These are phyloP conservation scores for Thamnophis sirtalis DNA, from an alignment of 2,113 vertebrate genomes.

Conservation along the genomic window DNA sequence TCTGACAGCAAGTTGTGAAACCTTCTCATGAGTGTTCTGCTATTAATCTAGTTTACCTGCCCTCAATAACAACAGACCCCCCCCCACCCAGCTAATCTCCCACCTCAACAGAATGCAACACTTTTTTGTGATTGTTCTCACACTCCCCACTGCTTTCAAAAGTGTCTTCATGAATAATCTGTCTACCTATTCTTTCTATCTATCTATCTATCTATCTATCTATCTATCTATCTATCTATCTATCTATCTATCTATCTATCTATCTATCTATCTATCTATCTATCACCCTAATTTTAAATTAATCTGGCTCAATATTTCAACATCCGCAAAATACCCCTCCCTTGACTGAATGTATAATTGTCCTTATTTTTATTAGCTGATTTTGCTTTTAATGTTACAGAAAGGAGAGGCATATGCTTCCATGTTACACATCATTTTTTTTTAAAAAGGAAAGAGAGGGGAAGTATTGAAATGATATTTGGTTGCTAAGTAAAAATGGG, in stretches of 20 bases:
- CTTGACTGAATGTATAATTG: conserved; percentile 38
- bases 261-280: neutral
- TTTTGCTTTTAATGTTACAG: neutral
- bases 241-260: neutral
- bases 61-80: conserved; percentile 32
- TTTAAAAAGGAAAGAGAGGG: neutral
- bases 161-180: conserved; percentile 32
- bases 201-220: neutral
- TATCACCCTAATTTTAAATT: conserved; percentile 40
- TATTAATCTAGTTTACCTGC: conserved; percentile 77
- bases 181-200: neutral
- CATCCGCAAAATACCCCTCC: conserved; percentile 53
- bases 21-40: conserved; percentile 69
- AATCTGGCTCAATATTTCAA: conserved; percentile 50
- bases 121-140: conserved; percentile 17
- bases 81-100: conserved; percentile 17
- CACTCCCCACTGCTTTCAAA: neutral
- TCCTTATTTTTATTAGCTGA: neutral
- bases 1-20: conserved; percentile 77
- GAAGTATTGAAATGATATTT: neutral
- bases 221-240: neutral
- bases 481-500: neutral
- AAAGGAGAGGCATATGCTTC: conserved; percentile 21
- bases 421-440: conserved; percentile 4
- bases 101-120: conserved; percentile 47